Base-by-base conservation (phyloP, 2,888 invertebrate genomes). In the Stenchaetothrips biformis region DNA sequence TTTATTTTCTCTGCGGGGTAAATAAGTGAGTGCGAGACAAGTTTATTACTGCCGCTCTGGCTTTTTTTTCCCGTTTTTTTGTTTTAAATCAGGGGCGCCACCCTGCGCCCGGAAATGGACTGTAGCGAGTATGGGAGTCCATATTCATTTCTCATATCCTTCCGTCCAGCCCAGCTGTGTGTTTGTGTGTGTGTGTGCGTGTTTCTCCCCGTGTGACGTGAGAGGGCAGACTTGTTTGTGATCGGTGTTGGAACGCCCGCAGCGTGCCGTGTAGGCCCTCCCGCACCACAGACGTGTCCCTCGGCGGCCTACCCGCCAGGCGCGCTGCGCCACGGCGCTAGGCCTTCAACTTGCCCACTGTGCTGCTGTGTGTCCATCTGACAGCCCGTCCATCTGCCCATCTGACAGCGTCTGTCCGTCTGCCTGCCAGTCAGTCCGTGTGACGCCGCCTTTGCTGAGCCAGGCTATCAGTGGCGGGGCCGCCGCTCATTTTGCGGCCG, bases 1-100 rank as follows among this genome's bases (percentile, higher is more conserved):
- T 74, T 74, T 74, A 74, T 74, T 74, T 74, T 74, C 25, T 25
- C 67, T 21, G 9, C 21, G 67, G 67, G 67, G 67, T 74, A 74
- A 74, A 74, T 74, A 74, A 74, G 67, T 74, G 67, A 74, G 67
- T 74, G 67, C 25, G 67, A 74, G 67, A 74, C 67, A 74, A 74
- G 67, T 74, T 74, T 74, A 74, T 74, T 74, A 74, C 67, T 59
- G 59, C 59, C 59, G 13, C 18, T 16, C 18, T 7, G 59, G 7
- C 13, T 2, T 74, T 74, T 74, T 74, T 74, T 74, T 21, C n/a
- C n/a, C n/a, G 8, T 25, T 74, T 25, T 59, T 59, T 18, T 16
- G 16, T 74, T 74, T 21, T 74, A 74, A 74, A 74, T 74, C 25
- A 59, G 67, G 9, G 37, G 67, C 21, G 67, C 25, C 67, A 25